These are phyloP conservation scores for Melangyna quadrimaculata DNA, from an alignment of 2,888 invertebrate species.

Conservation along the genomic window DNA sequence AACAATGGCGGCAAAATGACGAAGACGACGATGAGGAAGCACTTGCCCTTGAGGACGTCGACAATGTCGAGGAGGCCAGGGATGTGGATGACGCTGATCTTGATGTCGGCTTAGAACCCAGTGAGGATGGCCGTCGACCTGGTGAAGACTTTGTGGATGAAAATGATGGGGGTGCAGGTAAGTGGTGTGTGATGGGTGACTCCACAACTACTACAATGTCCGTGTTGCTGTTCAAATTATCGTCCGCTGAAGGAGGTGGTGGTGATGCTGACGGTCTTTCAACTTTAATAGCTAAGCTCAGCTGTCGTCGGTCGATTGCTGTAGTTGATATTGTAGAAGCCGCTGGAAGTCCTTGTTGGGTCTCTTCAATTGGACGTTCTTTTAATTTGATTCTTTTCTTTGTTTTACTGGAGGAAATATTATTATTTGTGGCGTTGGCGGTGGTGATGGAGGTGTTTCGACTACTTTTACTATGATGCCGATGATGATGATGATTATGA, in stretches of 20 bases:
- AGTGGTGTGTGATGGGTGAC: constrained; percentile 8
- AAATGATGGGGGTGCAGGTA: constrained; percentile 21
- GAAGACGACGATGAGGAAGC: constrained; percentile 57
- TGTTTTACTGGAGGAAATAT: constrained; percentile 60
- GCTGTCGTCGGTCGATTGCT: constrained; percentile 33
- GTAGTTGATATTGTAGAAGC: neutral
- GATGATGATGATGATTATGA: constrained; percentile 53
- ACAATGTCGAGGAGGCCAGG: constrained; percentile 45
- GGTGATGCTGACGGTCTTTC: constrained; percentile 72
- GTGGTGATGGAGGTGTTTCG: constrained; percentile 50
- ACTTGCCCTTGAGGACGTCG: constrained; percentile 58
- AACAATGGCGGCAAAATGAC: constrained; percentile 77
- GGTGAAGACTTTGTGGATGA: constrained; percentile 51
- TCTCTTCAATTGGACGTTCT: constrained; percentile 18
- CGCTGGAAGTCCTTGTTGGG: constrained; percentile 9
- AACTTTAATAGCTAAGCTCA: constrained; percentile 73
- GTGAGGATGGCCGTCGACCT: constrained; percentile 20
- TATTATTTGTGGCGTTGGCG: constrained; percentile 47
- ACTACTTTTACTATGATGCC: constrained; percentile 59
- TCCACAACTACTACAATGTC: constrained; percentile 62
- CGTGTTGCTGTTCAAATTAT: constrained; percentile 54
- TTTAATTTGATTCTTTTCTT: constrained; percentile 62
- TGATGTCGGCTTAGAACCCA: constrained; percentile 20
- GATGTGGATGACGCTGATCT: constrained; percentile 48
- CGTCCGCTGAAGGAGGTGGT: constrained; percentile 42